These are phyloP conservation scores for Indri indri DNA, from an alignment of 2,113 vertebrate species.

Conservation along the genomic window DNA sequence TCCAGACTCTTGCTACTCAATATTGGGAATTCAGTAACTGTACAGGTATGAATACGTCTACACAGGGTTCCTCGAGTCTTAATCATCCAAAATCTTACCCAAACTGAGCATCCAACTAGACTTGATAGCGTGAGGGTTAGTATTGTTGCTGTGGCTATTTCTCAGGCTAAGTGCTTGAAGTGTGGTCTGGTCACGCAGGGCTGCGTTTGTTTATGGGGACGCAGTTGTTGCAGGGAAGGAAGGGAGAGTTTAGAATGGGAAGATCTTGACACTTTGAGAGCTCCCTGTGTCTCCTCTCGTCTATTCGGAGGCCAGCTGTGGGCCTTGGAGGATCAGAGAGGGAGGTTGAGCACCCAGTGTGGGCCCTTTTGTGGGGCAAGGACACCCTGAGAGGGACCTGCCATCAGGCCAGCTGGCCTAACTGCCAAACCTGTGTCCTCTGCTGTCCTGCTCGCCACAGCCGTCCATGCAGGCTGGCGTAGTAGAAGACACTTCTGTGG, in stretches of 20 bases:
- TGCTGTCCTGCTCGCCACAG: neutral
- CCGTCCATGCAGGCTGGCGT: neutral
- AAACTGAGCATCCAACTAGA: fast-evolving
- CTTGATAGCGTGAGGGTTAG: too few relatives aligned
- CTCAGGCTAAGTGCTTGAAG: neutral
- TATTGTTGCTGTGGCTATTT: fast-evolving
- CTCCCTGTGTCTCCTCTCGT: neutral
- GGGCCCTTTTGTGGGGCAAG: too few relatives aligned
- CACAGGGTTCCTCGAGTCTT: fast-evolving
- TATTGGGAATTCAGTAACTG: too few relatives aligned
- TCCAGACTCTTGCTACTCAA: fast-evolving
- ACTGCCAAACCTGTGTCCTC: neutral
- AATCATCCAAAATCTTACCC: neutral
- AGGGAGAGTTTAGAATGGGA: neutral
- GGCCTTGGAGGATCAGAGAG: neutral
- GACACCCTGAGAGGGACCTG: neutral
- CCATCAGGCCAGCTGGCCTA: neutral
- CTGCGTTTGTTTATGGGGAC: neutral
- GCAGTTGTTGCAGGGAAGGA: neutral
- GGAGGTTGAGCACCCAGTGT: fast-evolving
- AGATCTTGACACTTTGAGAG: neutral
- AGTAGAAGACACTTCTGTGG: fast-evolving
- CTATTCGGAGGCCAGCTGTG: fast-evolving
- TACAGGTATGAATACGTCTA: fast-evolving
- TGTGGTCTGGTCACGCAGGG: fast-evolving